A percentile compares a stretch with the other conserved stretches of the same genome.
Conservation (phyloP, 2,888 invertebrate genomes). For the Onthophagus sagittarius region DNA sequence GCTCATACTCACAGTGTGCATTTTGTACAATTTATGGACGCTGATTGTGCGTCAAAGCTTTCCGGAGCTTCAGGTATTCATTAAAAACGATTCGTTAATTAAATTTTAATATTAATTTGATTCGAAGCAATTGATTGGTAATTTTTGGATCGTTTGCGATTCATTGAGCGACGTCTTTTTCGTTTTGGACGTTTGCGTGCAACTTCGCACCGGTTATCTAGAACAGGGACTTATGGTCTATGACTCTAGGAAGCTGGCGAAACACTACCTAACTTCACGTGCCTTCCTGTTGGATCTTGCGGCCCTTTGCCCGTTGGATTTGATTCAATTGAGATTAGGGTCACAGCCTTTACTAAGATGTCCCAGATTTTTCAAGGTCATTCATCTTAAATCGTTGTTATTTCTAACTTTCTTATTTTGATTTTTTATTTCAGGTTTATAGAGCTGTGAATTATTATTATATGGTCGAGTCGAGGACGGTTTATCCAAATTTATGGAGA, state of each 20-base stretch:
- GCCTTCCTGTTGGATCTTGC: slow-evolving; percentile 81
- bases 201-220: slow-evolving; percentile 90
- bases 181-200: slow-evolving; percentile 83
- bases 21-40: slow-evolving; percentile 94
- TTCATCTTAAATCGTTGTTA: not conserved
- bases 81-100: slow-evolving; percentile 35
- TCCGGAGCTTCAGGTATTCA: slow-evolving; percentile 73
- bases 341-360: slow-evolving; percentile 81
- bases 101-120: not conserved
- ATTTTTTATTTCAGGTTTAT: slow-evolving; percentile 65
- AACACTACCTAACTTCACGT: slow-evolving; percentile 81
- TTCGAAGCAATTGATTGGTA: slow-evolving; percentile 57
- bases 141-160: slow-evolving; percentile 80
- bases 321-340: slow-evolving; percentile 79
- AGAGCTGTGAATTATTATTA: slow-evolving; percentile 90
- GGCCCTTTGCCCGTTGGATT: slow-evolving; percentile 79
- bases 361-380: slow-evolving; percentile 80
- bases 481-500: slow-evolving; percentile 94
- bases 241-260: slow-evolving; percentile 84
- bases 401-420: slow-evolving; percentile 28
- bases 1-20: slow-evolving; percentile 81
- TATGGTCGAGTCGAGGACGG: slow-evolving; percentile 92
- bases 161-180: slow-evolving; percentile 83
- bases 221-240: slow-evolving; percentile 95
- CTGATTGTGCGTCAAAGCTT: slow-evolving; percentile 92